Evolutionary conservation across 2,797 vertebrate species (phyloP).

Genomic region (Pseudochromis fuscus): DNA sequence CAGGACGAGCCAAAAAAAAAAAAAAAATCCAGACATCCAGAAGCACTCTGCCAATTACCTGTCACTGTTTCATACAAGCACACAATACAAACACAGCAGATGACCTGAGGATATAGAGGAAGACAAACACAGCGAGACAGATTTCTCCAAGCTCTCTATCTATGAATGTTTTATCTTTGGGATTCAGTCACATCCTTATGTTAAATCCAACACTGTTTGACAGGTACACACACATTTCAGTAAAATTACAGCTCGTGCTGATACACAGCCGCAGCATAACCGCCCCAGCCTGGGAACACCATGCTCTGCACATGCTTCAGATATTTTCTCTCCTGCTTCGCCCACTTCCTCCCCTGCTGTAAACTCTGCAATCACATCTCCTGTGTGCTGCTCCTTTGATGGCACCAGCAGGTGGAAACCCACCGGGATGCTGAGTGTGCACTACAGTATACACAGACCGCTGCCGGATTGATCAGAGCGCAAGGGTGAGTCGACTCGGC

Average conservation of each 20-base stretch:
- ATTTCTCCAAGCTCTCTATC: not conserved
- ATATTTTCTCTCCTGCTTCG: slow-evolving; percentile 51
- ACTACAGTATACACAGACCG: slow-evolving; percentile 37
- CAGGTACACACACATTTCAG: slow-evolving; percentile 17
- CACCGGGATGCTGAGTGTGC: slow-evolving; percentile 65
- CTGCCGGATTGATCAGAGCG: slow-evolving; percentile 66
- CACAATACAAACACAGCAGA: slow-evolving; percentile 38
- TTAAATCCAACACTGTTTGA: slow-evolving; percentile 19
- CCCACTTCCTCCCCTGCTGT: slow-evolving; percentile 60
- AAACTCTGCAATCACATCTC: slow-evolving; percentile 72
- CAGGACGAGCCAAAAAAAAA: slow-evolving; percentile 24
- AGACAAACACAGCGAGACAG: slow-evolving; percentile 22
- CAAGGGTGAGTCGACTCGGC: slow-evolving; percentile 54
- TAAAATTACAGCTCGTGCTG: slow-evolving; percentile 48
- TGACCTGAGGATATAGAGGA: slow-evolving; percentile 32
- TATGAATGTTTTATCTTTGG: slow-evolving; percentile 11
- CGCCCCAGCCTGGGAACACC: slow-evolving; percentile 41
- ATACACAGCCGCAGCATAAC: slow-evolving; percentile 57
- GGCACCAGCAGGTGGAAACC: slow-evolving; percentile 71
- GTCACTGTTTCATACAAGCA: slow-evolving; percentile 45
- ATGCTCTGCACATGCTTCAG: slow-evolving; percentile 46
- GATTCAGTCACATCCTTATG: slow-evolving; percentile 9
- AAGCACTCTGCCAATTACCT: slow-evolving; percentile 47
- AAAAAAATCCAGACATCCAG: slow-evolving; percentile 22
- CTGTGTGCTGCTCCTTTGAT: slow-evolving; percentile 67